Evolutionary conservation across 2,888 invertebrate genomes (phyloP).

Genomic region (Bellardia bayeri): DNA sequence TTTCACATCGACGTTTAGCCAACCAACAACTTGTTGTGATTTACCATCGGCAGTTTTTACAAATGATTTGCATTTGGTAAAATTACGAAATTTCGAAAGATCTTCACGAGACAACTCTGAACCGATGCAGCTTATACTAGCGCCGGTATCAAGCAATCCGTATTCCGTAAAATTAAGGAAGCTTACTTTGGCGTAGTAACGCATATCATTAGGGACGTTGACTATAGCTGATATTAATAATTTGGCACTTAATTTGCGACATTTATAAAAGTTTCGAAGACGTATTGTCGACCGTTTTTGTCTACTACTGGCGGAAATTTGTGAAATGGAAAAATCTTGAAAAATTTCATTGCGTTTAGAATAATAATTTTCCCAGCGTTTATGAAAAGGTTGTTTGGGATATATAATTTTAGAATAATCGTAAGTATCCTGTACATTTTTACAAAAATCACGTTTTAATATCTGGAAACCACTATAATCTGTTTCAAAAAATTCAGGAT

Average conservation of each 20-base stretch:
- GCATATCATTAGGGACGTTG: slow-evolving; percentile 11
- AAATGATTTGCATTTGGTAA: slow-evolving; percentile 13
- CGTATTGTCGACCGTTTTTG: slow-evolving; percentile 36
- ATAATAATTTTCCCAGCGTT: background rate
- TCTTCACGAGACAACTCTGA: slow-evolving; percentile 18
- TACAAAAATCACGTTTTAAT: background rate
- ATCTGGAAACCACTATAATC: background rate
- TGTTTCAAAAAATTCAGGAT: background rate
- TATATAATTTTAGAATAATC: background rate
- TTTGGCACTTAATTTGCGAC: background rate
- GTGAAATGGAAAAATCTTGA: background rate
- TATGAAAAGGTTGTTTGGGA: background rate
- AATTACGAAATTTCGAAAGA: slow-evolving; percentile 1
- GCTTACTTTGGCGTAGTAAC: slow-evolving; percentile 49
- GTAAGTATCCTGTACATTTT: background rate
- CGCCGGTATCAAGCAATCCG: slow-evolving; percentile 45
- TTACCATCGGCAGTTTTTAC: slow-evolving; percentile 46
- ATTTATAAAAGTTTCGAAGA: background rate
- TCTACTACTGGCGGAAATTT: too few relatives aligned
- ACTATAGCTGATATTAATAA: background rate
- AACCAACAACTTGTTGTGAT: background rate
- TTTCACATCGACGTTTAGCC: background rate
- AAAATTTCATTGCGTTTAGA: slow-evolving; percentile 15
- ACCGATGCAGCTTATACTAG: slow-evolving; percentile 55
- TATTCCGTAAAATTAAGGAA: slow-evolving; percentile 28